Percentiles rank a stretch among this genome's conserved stretches.
phyloP scores from a whole-genome alignment of 1,140 invertebrate species.

The Zaprionus gabonicus region DNA sequence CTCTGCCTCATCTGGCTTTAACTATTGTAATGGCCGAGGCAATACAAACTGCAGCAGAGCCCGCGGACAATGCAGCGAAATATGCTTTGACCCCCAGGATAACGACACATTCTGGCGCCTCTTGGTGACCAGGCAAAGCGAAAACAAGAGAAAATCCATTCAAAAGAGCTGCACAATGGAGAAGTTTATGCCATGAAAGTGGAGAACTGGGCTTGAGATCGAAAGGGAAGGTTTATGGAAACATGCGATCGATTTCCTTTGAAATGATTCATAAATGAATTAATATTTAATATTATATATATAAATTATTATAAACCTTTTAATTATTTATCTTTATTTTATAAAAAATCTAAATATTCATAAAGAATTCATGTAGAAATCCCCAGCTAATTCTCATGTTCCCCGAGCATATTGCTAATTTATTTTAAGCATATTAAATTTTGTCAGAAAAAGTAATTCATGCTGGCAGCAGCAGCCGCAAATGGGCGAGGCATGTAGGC shows the following conservation, averaged over 20 bases:
- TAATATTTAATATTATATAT: no score
- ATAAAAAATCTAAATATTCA: not conserved
- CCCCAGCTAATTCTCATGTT: conserved; percentile 6
- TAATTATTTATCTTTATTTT: not conserved
- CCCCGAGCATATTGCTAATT: conserved; percentile 63
- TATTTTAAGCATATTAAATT: conserved; percentile 77
- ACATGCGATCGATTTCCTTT: no score
- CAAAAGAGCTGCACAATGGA: not conserved
- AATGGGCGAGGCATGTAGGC: not conserved
- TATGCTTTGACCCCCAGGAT: conserved; percentile 46
- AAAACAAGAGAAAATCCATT: not conserved
- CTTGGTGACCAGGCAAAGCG: not conserved
- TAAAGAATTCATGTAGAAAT: not conserved
- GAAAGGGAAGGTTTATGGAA: no score
- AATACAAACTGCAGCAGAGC: conserved; percentile 18
- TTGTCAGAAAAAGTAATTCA: conserved; percentile 69
- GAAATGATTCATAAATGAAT: no score
- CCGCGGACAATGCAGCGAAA: conserved; percentile 49
- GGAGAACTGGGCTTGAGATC: no score
- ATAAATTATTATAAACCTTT: no score
- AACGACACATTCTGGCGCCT: conserved; percentile 51
- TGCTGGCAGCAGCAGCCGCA: conserved; percentile 44
- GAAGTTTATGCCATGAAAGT: not conserved
- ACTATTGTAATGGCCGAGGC: conserved; percentile 34
- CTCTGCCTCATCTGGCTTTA: conserved; percentile 45